Evolutionary conservation across 2,113 vertebrate genomes (phyloP).

Genomic region (Oophaga pumilio): DNA sequence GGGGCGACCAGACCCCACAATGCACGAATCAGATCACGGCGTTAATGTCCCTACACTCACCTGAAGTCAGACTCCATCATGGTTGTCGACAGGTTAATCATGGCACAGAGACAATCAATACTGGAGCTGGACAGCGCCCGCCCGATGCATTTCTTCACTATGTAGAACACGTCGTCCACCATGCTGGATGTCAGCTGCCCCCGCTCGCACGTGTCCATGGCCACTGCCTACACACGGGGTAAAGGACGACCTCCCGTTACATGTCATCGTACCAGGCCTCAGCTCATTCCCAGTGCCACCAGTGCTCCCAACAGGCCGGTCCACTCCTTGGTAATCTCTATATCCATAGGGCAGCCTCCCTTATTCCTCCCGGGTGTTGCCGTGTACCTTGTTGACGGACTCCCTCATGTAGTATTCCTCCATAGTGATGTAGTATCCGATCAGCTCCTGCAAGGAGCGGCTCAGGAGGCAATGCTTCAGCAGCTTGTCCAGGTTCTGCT

Average conservation of each 20-base stretch:
- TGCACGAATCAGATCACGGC: not conserved
- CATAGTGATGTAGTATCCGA: conserved; percentile 97
- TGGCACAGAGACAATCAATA: conserved; percentile 96
- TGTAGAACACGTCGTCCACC: conserved; percentile 98
- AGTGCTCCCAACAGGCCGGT: not conserved
- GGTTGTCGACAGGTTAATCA: conserved; percentile 96
- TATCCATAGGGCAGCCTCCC: not conserved
- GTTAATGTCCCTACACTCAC: conserved; percentile 63
- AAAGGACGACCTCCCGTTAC: not conserved
- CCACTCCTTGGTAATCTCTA: not conserved
- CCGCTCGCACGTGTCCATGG: conserved; percentile 90
- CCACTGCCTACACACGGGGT: conserved; percentile 80
- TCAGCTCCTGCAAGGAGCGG: conserved; percentile 93
- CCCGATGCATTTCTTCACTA: conserved; percentile 98
- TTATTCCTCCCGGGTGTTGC: not conserved
- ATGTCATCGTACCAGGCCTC: too few relatives aligned
- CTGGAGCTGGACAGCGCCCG: conserved; percentile 93
- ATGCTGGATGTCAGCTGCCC: conserved; percentile 97
- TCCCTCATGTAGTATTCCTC: conserved; percentile 99
- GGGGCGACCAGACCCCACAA: not conserved
- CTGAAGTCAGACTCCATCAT: conserved; percentile 95
- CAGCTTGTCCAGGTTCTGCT: conserved; percentile 88
- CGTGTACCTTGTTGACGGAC: conserved; percentile 90
- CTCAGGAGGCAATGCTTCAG: conserved; percentile 91
- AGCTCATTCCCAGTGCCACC: not conserved